These are phyloP conservation scores for Melanotaenia trifasciata DNA, from an alignment of 2,797 vertebrate genomes.

Conservation along the genomic window DNA sequence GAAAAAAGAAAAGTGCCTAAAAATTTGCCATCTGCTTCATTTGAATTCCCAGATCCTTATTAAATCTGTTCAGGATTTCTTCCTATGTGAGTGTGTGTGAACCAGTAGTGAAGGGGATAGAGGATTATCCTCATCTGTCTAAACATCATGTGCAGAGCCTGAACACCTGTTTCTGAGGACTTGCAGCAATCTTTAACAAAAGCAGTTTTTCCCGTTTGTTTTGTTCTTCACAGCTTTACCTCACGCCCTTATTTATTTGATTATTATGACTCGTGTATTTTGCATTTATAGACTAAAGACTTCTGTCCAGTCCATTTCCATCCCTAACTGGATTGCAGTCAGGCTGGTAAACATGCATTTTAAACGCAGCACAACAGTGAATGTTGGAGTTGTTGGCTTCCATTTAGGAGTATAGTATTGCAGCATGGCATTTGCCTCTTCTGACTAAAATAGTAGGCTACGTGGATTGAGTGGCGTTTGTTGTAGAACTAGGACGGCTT, in stretches of 20 bases:
- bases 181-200: conserved; percentile 31
- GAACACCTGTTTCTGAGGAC: conserved; percentile 70
- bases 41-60: conserved; percentile 10
- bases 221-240: conserved; percentile 15
- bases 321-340: background rate
- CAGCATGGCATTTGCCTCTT: conserved; percentile 64
- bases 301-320: background rate
- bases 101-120: conserved; percentile 35
- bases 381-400: conserved; percentile 35
- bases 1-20: background rate
- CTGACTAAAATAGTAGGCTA: conserved; percentile 61
- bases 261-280: background rate
- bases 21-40: conserved; percentile 47
- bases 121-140: conserved; percentile 65
- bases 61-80: conserved; percentile 27
- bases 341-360: background rate
- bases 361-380: background rate
- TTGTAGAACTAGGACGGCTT: conserved; percentile 29
- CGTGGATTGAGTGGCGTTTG: conserved; percentile 44
- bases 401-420: conserved; percentile 53
- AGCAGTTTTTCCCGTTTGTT: conserved; percentile 25
- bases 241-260: background rate
- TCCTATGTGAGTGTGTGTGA: conserved; percentile 31
- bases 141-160: conserved; percentile 63
- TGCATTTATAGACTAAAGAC: background rate